These are phyloP conservation scores for Lottia scabra DNA, from an alignment of 2,888 invertebrate genomes.

Conservation along the genomic window DNA sequence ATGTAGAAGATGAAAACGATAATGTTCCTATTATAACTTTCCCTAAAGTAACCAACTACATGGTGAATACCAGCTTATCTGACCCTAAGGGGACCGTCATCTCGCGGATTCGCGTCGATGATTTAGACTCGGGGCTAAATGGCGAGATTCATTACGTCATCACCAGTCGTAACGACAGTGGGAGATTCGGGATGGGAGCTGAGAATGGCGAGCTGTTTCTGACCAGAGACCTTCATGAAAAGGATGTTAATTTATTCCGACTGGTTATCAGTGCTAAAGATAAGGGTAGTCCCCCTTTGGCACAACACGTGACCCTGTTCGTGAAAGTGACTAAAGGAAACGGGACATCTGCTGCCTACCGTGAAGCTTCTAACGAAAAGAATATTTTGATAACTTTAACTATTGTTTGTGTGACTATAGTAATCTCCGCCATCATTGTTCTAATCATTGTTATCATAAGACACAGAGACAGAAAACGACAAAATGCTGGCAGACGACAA, in stretches of 20 bases:
- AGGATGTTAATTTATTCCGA: conserved; percentile 29
- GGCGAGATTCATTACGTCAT: conserved; percentile 40
- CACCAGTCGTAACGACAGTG: conserved; percentile 37
- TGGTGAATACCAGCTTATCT: conserved; percentile 39
- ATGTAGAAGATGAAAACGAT: conserved; percentile 50
- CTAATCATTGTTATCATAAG: conserved; percentile 56
- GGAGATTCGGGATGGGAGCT: conserved; percentile 38
- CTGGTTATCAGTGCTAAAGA: conserved; percentile 33
- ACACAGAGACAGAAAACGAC: conserved; percentile 40
- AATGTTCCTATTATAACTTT: conserved; percentile 50
- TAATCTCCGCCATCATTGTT: conserved; percentile 53
- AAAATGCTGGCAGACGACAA: not conserved
- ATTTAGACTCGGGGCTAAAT: conserved; percentile 46
- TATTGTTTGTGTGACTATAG: conserved; percentile 54
- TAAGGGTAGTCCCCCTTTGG: conserved; percentile 30
- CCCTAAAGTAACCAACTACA: conserved; percentile 51
- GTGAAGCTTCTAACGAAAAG: conserved; percentile 16
- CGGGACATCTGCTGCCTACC: conserved; percentile 19
- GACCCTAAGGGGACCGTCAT: conserved; percentile 36
- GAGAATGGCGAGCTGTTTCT: conserved; percentile 36
- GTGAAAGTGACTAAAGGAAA: conserved; percentile 29
- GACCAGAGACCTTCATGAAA: conserved; percentile 6
- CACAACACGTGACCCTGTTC: conserved; percentile 26
- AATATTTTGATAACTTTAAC: conserved; percentile 49
- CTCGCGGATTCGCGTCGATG: conserved; percentile 39